A percentile compares a stretch with the other conserved stretches of the same genome.
These are phyloP conservation scores for Cyprinodon diabolis DNA, from an alignment of 2,797 vertebrate genomes.

Conservation along the genomic window DNA sequence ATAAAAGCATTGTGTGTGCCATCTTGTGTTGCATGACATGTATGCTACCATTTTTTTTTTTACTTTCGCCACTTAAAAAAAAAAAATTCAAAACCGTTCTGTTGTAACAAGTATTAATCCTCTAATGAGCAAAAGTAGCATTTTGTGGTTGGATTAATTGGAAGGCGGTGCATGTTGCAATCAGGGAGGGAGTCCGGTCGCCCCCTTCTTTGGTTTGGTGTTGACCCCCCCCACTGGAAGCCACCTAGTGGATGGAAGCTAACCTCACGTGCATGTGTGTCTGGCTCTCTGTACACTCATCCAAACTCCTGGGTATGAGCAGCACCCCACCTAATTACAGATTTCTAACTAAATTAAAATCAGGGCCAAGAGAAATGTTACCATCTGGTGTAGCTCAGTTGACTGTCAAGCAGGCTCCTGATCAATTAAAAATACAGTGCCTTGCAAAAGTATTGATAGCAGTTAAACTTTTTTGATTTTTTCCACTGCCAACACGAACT, in stretches of 20 bases:
- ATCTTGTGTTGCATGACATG: constrained; percentile 83
- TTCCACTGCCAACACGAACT: background rate
- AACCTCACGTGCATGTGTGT: constrained; percentile 86
- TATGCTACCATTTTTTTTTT: constrained; percentile 64
- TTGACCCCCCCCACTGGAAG: constrained; percentile 77
- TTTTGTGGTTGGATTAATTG: constrained; percentile 80
- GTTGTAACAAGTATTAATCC: constrained; percentile 73
- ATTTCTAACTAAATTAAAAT: constrained; percentile 53
- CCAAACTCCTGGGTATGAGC: constrained; percentile 87
- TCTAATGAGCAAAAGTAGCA: constrained; percentile 70
- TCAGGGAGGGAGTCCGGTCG: constrained; percentile 75
- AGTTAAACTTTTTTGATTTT: background rate
- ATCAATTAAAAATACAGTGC: constrained; percentile 28
- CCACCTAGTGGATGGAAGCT: constrained; percentile 80
- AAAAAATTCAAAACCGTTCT: constrained; percentile 50
- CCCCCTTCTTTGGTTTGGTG: constrained; percentile 75
- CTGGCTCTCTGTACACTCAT: constrained; percentile 78
- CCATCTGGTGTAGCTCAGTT: constrained; percentile 40
- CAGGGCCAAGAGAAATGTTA: constrained; percentile 53
- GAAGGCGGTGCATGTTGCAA: constrained; percentile 83
- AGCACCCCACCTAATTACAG: constrained; percentile 77
- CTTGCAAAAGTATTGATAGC: constrained; percentile 8
- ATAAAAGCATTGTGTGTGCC: constrained; percentile 80
- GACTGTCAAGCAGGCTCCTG: constrained; percentile 28
- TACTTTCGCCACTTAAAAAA: constrained; percentile 39